Evolutionary conservation across 2,113 vertebrate species (phyloP).

Genomic region (Taurulus bubalis): DNA sequence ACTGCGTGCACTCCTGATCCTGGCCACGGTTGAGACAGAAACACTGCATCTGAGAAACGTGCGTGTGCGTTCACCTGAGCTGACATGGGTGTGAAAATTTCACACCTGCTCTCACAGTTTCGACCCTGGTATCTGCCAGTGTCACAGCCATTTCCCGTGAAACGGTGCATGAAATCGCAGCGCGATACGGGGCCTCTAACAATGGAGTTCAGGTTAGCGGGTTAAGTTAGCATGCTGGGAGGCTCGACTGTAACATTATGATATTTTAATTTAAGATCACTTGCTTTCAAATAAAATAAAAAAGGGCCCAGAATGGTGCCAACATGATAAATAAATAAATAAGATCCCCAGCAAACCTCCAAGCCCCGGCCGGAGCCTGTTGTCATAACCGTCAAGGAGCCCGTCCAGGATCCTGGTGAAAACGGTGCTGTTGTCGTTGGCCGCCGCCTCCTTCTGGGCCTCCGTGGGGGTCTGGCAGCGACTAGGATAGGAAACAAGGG

Average conservation of each 20-base stretch:
- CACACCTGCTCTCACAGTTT: slow-evolving; percentile 21
- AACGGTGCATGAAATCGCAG: slow-evolving; percentile 16
- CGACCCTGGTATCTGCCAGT: slow-evolving; percentile 3
- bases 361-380: slow-evolving; percentile 90
- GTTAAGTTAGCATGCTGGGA: not conserved
- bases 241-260: not conserved
- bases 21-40: not conserved
- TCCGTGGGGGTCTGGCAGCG: slow-evolving; percentile 50
- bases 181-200: not conserved
- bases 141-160: not conserved
- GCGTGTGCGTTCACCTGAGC: slow-evolving; percentile 18
- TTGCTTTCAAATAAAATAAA: not conserved
- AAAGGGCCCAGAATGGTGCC: not conserved
- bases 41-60: slow-evolving; percentile 5
- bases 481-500: slow-evolving; percentile 34
- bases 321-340: not conserved
- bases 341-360: slow-evolving; percentile 68
- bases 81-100: not conserved
- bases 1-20: not conserved
- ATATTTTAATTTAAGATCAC: not conserved
- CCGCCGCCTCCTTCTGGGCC: slow-evolving; percentile 60
- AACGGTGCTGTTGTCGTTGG: slow-evolving; percentile 93
- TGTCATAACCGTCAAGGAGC: slow-evolving; percentile 93
- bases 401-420: slow-evolving; percentile 94
- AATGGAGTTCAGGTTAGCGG: not conserved